Base-by-base conservation (phyloP, 1,140 invertebrate species). In the Dreissena polymorpha region DNA sequence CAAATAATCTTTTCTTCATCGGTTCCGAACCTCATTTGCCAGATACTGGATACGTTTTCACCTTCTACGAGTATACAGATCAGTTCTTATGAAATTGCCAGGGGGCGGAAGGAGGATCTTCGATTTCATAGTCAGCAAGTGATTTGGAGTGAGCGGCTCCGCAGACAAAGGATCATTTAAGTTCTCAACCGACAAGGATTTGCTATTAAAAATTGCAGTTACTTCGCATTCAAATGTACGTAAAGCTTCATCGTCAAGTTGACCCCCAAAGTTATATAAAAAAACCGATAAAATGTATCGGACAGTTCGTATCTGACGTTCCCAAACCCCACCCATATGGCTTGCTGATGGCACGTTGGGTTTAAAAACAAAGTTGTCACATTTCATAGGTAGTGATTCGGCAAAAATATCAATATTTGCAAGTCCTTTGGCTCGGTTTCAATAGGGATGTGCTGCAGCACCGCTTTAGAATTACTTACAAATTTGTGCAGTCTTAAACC, bases 401-500 rank as follows among this genome's bases (percentile, higher is more conserved):
- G 60, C 27, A 7, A 27, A 29, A 0, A 88, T 21, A 51, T 88
- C 86, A 16, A 88, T 39, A 53, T 86, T 50, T 16, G 86, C 67
- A 3, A 84, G 0, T n/a, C n/a, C n/a, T n/a, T n/a, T n/a, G n/a
- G n/a, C n/a, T n/a, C n/a, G n/a, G 12, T 55, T 55, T 12, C 12
- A 12, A 55, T 0, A 51, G 85, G 69, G 75, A 90, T 82, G 10
- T 25, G 18, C 23, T 69, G 14, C n/a, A 90, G n/a, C 6, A 90
- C 84, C 21, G 83, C 63, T 50, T 75, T 84, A 18, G 25, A 53
- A 18, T 55, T 55, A 55, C 12, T 12, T 12, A 55, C 18, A 55
- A 55, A 88, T 55, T 89, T 90, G 51, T 87, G 87, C 10, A 90
- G 69, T 13, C 81, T 21, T 0, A 88, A 29, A 14, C 85, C 86